phyloP scores from a whole-genome alignment of 1,140 invertebrate genomes.

The Maconellicoccus hirsutus region DNA sequence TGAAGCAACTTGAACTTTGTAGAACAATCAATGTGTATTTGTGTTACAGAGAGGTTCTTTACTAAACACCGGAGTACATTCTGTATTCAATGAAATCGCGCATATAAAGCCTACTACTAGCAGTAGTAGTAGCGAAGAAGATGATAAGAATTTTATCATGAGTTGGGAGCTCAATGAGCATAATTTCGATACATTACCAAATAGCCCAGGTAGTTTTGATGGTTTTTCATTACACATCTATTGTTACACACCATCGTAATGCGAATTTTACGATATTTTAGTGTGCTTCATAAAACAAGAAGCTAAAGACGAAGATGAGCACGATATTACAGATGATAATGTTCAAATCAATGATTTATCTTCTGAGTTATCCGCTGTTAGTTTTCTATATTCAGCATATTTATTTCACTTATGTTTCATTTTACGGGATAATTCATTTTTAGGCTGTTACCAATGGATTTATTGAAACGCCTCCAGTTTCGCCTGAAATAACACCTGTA shows the following conservation, averaged over 20 bases:
- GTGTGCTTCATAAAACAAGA: constrained; percentile 12
- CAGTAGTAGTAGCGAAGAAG: constrained; percentile 11
- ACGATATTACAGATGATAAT: neutral
- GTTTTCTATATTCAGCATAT: neutral
- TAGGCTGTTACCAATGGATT: neutral
- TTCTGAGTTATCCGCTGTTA: neutral
- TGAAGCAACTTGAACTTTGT: no score
- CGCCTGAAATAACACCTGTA: neutral
- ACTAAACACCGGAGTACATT: neutral
- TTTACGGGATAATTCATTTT: neutral
- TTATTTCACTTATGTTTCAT: neutral
- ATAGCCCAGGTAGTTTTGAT: neutral
- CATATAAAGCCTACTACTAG: neutral
- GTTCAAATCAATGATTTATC: neutral
- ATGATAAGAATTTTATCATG: constrained; percentile 19
- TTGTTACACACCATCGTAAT: neutral
- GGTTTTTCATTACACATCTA: neutral
- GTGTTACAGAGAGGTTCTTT: neutral
- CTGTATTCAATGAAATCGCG: constrained; percentile 12
- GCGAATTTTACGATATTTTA: neutral
- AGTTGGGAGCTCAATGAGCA: constrained; percentile 4
- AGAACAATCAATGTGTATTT: no score
- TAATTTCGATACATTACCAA: constrained; percentile 12
- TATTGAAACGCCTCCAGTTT: constrained; percentile 8
- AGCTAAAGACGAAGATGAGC: neutral